phyloP scores from a whole-genome alignment of 2,113 vertebrate genomes.

The Turnix velox region DNA sequence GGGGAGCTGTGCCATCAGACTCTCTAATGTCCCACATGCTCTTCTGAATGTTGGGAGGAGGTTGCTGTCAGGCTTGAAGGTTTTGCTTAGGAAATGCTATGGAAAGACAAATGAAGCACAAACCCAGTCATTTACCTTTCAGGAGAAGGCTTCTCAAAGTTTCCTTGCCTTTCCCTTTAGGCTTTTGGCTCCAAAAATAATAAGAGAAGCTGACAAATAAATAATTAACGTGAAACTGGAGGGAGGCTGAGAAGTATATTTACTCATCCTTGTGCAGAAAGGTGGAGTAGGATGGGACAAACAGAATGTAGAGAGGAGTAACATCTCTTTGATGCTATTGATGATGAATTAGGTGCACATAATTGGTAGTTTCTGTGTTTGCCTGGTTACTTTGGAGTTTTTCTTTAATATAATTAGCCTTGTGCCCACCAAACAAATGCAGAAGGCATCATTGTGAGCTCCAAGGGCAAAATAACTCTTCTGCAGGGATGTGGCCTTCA shows the following conservation, averaged over 20 bases:
- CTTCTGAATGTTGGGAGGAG: neutral
- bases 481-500: neutral
- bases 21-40: neutral
- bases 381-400: neutral
- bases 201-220: neutral
- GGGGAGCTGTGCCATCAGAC: neutral
- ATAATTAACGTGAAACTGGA: neutral
- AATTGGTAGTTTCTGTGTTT: neutral
- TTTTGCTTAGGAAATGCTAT: neutral
- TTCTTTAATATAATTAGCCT: neutral
- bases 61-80: neutral
- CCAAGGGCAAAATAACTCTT: neutral
- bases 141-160: neutral
- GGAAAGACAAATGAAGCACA: conserved; percentile 17
- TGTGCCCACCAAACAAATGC: neutral
- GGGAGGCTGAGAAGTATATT: neutral
- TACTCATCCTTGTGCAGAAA: neutral
- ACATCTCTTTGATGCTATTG: neutral
- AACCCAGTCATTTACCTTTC: neutral
- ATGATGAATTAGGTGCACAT: neutral
- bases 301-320: neutral
- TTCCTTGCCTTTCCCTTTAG: neutral
- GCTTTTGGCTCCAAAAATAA: neutral
- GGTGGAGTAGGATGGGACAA: neutral
- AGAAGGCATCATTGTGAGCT: neutral